Base-by-base conservation (phyloP, 2,888 invertebrate genomes). In the Drosophila affinis region DNA sequence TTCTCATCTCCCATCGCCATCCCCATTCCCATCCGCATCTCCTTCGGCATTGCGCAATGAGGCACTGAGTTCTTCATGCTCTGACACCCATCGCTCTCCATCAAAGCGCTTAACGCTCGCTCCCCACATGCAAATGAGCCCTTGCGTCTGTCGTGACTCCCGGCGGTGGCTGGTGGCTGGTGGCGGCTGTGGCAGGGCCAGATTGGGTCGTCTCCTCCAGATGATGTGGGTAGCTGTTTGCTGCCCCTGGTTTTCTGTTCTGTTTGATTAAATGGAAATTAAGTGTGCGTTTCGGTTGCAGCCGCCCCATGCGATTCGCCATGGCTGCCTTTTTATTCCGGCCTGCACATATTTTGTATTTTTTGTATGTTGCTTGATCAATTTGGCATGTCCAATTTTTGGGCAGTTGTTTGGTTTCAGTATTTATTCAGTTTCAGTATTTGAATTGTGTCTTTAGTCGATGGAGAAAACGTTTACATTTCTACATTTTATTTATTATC, bases 111-210 rank as follows among this genome's bases (percentile, higher is more conserved):
- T 4, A 39, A 39, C 14, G 39, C 39, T 14, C 39, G 39, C 39
- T 39, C n/a, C 39, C 39, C 39, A n/a, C 81, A 90, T 83, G 89
- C 90, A 90, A 90, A 90, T 89, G 90, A 89, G 89, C 81, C 88
- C 78, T 77, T 70, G 68, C 72, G 75, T 80, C 81, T 87, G 78
- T 76, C 72, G 65, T 32, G 55, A 49, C 71, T 63, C 55, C 56
- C 54, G 34, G 64, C 17, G 55, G 62, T 29, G 46, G 34, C 52
- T 24, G 21, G 45, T 9, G 7, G 29, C 29, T 24, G 21, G 45
- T 9, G 7, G 29, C 29, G 9, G 29, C 29, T 5, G 24, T 24
- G n/a, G 27, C 10, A 24, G 21, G 61, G 51, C 52, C 52, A 32
- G 67, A 48, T 59, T 62, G 69, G 59, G 62, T 58, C 60, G 56